These are phyloP conservation scores for Papilio glaucus DNA, from an alignment of 1,140 invertebrate genomes.

Conservation along the genomic window DNA sequence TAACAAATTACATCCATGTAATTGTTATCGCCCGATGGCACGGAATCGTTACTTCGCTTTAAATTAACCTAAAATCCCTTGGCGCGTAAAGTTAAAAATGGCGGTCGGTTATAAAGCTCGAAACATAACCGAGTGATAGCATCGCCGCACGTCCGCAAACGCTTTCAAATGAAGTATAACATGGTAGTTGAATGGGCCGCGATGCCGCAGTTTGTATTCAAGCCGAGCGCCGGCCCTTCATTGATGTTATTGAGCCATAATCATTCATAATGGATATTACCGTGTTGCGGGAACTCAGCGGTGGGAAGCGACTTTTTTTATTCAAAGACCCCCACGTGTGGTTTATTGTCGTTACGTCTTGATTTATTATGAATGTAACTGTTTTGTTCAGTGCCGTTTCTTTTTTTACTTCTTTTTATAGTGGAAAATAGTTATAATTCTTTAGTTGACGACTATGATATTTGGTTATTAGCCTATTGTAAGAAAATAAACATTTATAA, in stretches of 20 bases:
- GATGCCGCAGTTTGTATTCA: constrained; percentile 66
- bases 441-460: too few species aligned
- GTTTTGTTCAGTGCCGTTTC: neutral
- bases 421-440: neutral
- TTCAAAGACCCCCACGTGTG: constrained; percentile 42
- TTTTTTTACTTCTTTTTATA: neutral
- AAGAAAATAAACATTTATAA: too few species aligned
- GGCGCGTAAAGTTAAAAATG: constrained; percentile 29
- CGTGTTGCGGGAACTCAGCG: constrained; percentile 35
- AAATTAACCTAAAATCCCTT: constrained; percentile 39
- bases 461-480: neutral
- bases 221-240: constrained; percentile 50
- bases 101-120: constrained; percentile 28
- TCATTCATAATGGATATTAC: constrained; percentile 70
- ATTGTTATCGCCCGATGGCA: constrained; percentile 23
- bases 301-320: constrained; percentile 48
- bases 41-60: constrained; percentile 25
- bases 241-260: constrained; percentile 62
- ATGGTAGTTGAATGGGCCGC: constrained; percentile 49
- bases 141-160: constrained; percentile 54
- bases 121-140: constrained; percentile 60
- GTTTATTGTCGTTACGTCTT: constrained; percentile 41
- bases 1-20: constrained; percentile 12
- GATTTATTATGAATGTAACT: constrained; percentile 29
- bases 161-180: constrained; percentile 68